Base-by-base conservation (phyloP, 2,888 invertebrate genomes). In the Leptinotarsa rubiginosa region DNA sequence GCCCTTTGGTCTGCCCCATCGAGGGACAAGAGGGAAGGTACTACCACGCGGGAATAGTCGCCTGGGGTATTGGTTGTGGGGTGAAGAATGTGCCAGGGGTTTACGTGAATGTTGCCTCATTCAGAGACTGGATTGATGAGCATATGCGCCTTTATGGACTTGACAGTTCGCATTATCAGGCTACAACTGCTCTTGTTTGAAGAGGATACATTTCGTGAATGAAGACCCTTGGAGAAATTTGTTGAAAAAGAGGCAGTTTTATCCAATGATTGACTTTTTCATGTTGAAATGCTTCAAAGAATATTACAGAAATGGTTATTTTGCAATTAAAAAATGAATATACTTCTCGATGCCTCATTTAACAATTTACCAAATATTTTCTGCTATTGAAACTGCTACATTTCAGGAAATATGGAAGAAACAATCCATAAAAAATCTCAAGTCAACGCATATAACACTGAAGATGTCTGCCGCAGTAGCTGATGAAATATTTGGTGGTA, bases 1-100 rank as follows among this genome's bases (percentile, higher is more conserved):
- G 82, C 69, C 83, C 83, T 13, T 71, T 84, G 52, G 79, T 83
- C 62, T 84, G 83, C 69, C 73, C 91, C 4, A 88, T 76, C 16
- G 67, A 75, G 25, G 59, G 68, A 1, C 66, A 73, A n/a, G n/a
- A 47, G 15, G 67, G 56, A 31, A 73, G 91, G 10, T 94, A 92
- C 85, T 91, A 92, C 25, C 92, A 95, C 82, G 90, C 91, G 1
- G 96, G 96, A 0, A 91, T 96, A 15, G 94, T 96, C 0, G 92
- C 96, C 0, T 96, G 96, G 96, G 96, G 96, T 22, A 93, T 96
- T 73, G 94, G 94, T 3, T 96, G 96, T 82, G 96, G 96, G 0
- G n/a, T 74, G 1, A 75, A 72, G 77, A 89, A 90, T 67, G 90
- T 93, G 0, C 96, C 96, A 0, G 96, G 93, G 0, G 95, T 95